Base-by-base conservation (phyloP, 2,797 vertebrate species). In the Heteromormyrus szaboi region DNA sequence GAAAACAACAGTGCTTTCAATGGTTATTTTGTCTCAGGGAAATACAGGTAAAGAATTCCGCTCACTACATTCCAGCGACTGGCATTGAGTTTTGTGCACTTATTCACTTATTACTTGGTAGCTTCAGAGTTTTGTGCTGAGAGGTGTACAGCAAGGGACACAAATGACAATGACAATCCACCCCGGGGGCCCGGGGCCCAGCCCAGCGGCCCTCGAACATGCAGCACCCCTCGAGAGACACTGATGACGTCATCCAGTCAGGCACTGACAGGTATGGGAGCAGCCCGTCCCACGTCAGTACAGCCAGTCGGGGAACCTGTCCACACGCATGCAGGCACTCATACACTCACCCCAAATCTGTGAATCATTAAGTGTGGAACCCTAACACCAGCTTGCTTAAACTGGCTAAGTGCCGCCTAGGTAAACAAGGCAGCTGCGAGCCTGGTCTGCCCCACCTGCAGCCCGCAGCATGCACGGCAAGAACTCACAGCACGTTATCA, bases 21-120 rank as follows among this genome's bases (percentile, higher is more conserved):
- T 88, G 12, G 2, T 11, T 41, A 59, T 59, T 11, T 29, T 14
- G 17, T 19, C 17, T 65, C 19, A 6, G 92, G 94, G 92, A 93
- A 92, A 95, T 93, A 93, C 90, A 91, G 91, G 93, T 92, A 94
- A 95, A 94, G 93, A 89, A 85, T 46, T 4, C 90, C 92, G 91
- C 91, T 91, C 91, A 85, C 91, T 92, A 95, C 95, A 95, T 95
- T 94, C 94, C 95, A 95, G 95, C 94, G 94, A 94, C 94, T 50
- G 54, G 93, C 90, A 94, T 94, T 94, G 92, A 93, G 90, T 94
- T 93, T 95, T 96, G 95, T 95, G 95, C 95, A 95, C 94, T 68
- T 68, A 68, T 94, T 88, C n/a, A 62, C 76, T 85, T 62, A 56
- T 29, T 29, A 65, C 25, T 88, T 65, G 33, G 41, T 56, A n/a